These are phyloP conservation scores for Dicroscelio sp. DNA, from an alignment of 2,888 invertebrate species.

Conservation along the genomic window DNA sequence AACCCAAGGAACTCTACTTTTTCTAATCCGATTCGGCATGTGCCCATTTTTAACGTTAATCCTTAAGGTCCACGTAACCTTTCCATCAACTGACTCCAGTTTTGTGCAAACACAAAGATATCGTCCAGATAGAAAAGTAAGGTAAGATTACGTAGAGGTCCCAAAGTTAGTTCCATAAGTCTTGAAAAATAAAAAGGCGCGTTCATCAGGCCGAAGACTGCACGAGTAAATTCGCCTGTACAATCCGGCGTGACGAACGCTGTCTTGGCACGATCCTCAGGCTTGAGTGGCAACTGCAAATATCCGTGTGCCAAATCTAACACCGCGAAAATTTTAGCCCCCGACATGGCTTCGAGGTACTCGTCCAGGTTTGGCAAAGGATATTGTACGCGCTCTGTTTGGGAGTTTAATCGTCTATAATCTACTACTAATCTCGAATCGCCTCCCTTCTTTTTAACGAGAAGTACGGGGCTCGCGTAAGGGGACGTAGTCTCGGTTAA, in stretches of 20 bases:
- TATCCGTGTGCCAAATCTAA: conserved; percentile 20
- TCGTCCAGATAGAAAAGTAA: not conserved
- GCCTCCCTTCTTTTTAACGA: conserved; percentile 43
- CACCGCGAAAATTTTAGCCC: not conserved
- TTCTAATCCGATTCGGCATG: too few species aligned
- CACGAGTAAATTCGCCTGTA: conserved; percentile 84
- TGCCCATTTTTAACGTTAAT: too few species aligned
- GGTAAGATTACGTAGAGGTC: not conserved
- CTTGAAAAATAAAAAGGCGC: conserved; percentile 85
- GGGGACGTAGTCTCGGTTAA: not conserved
- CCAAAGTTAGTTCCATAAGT: conserved; percentile 33
- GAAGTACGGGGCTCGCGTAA: not conserved
- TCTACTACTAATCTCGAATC: not conserved
- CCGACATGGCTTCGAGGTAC: not conserved
- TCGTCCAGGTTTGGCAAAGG: not conserved
- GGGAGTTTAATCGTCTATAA: not conserved
- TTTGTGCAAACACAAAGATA: too few species aligned
- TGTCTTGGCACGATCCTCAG: conserved; percentile 62
- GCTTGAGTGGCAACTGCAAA: conserved; percentile 47
- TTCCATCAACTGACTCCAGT: too few species aligned
- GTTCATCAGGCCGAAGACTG: conserved; percentile 83
- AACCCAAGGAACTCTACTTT: too few species aligned
- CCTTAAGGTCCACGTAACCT: too few species aligned
- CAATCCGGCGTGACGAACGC: conserved; percentile 81
- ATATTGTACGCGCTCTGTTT: not conserved